Evolutionary conservation across 1,140 invertebrate genomes (phyloP).

Genomic region (Reticulitermes speratus): DNA sequence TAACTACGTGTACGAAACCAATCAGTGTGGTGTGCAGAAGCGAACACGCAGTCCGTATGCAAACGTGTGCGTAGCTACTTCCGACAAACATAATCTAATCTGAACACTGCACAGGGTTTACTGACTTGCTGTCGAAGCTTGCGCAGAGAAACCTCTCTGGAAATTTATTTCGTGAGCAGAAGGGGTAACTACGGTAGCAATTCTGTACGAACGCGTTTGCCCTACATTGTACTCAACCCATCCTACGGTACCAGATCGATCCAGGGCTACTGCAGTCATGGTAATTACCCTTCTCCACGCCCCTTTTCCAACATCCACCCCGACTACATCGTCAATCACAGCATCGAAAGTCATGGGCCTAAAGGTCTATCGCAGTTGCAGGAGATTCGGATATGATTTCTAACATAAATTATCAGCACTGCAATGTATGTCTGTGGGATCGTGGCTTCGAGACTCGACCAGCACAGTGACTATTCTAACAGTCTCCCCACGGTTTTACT

Average conservation of each 20-base stretch:
- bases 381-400: background rate
- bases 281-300: background rate
- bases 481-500: too few species aligned
- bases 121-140: background rate
- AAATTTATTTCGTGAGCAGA: background rate
- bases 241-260: background rate
- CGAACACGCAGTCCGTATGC: background rate
- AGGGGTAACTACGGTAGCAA: background rate
- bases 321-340: background rate
- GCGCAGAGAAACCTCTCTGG: background rate
- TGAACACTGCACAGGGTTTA: background rate
- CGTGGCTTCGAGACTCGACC: too few species aligned
- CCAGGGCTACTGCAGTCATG: background rate
- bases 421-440: too few species aligned
- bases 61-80: background rate
- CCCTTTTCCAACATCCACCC: background rate
- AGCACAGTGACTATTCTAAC: too few species aligned
- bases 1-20: too few species aligned
- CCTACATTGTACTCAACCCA: background rate
- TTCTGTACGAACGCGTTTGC: background rate
- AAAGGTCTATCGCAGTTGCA: too few species aligned
- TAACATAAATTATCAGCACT: too few species aligned
- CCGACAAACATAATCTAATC: background rate
- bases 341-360: background rate
- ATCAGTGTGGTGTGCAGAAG: too few species aligned